Evolutionary conservation across 2,113 vertebrate genomes (phyloP), one percentile per base, ranked within the genome.

Genomic region (Agapornis roseicollis): DNA sequence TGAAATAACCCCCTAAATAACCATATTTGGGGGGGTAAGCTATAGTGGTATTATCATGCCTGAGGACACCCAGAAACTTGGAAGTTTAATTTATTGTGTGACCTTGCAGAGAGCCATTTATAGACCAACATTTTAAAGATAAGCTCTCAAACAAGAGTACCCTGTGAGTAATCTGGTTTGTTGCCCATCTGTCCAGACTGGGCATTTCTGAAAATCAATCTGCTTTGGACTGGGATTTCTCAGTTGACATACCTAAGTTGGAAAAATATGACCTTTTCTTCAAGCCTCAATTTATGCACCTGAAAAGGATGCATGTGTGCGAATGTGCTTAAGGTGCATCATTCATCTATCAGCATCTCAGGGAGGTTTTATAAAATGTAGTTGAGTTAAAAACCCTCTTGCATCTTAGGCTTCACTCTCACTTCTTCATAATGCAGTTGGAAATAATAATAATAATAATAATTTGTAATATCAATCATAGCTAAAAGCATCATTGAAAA

Each of bases 101-200:
- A 66, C 71, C 66, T 94, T 80, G 55, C n/a, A 56, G 85, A 88
- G 29, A 78, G 14, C 52, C 85, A 37, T 90, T 85, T 90, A 80
- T 68, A 90, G 70, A 74, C 42, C 42, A 86, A 74, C 33, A 10
- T 84, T 94, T 95, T 91, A 88, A 88, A 93, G 80, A 83, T 90
- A 88, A 93, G 58, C 85, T 93, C 77, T 94, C 68, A 78, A 76
- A 66, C 72, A 90, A 91, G 68, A 95, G 69, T 86, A 50, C 23
- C 72, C 70, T 87, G 46, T 91, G 86, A 89, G 22, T 82, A 94
- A 96, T 95, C 80, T 92, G 56, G 70, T 89, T 91, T 74, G 68
- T 72, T 78, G 72, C 80, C 71, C 68, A 78, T 88, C 71, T 73
- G 81, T 91, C 85, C 81, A 85, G 49, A 69, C 63, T 29, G 66